Evolutionary conservation across 2,888 invertebrate genomes (phyloP), one percentile per base, ranked within the genome.

Genomic region (Calliopum simillimum): DNA sequence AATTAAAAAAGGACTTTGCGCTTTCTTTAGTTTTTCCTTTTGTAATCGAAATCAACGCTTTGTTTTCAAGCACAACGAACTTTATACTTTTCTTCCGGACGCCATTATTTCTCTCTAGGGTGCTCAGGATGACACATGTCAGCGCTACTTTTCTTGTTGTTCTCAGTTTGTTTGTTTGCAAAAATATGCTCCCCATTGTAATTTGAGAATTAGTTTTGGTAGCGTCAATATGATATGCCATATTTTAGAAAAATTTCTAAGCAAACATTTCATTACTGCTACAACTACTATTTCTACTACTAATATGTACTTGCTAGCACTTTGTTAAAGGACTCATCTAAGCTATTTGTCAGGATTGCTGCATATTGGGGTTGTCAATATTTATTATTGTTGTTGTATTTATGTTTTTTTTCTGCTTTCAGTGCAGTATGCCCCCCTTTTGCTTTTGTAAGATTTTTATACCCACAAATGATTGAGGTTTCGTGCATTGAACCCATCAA

Each of bases 401-500:
- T 13, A 3, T 56, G 12, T 13, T 58, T 56, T 14, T 23, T 14
- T 33, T 16, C 25, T 53, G 23, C 5, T 23, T 53, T 21, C 6
- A 51, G 3, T 19, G 21, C 14, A 33, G 25, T 41, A n/a, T 11
- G 5, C 25, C 56, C 25, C 16, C 56, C 4, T 16, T 33, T 14
- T 14, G 23, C 23, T 25, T 6, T 16, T n/a, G 6, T 6, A 4
- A 41, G 14, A 58, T 4, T 4, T 4, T 4, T 33, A 8, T 8
- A 2, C 33, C 8, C 33, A 33, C 8, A 33, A 33, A 33, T 8
- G 13, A n/a, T 41, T 11, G 56, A 16, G 23, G 23, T 58, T 33
- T 11, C 41, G 61, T 23, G 61, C 46, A 46, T 61, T 46, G 61
- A 61, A 61, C 44, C 46, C 61, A 61, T 46, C 61, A 61, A 23